Percentiles rank a stretch among this genome's conserved stretches.
These are phyloP conservation scores for Synanthedon andrenaeformis DNA, from an alignment of 2,888 invertebrate species.

Conservation along the genomic window DNA sequence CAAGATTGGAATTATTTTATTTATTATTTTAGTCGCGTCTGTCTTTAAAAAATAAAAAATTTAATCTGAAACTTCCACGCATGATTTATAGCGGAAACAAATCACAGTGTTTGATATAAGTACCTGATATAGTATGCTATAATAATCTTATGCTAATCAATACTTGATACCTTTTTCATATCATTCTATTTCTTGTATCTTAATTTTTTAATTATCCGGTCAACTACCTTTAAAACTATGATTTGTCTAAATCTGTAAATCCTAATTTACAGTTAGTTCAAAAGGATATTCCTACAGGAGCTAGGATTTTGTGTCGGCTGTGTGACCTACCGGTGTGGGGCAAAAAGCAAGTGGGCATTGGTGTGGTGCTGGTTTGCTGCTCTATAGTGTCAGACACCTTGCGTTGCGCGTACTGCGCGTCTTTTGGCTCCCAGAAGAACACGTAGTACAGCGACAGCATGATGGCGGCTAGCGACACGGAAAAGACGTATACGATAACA, in stretches of 20 bases:
- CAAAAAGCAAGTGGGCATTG: slow-evolving; percentile 69
- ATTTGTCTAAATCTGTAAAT: not conserved
- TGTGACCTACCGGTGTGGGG: slow-evolving; percentile 67
- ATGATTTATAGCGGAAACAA: too few species aligned
- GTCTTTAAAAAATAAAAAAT: too few species aligned
- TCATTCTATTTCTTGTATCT: too few species aligned
- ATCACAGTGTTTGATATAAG: too few species aligned
- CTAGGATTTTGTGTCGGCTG: slow-evolving; percentile 43
- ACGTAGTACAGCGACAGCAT: slow-evolving; percentile 94
- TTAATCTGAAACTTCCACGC: too few species aligned
- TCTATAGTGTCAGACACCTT: slow-evolving; percentile 65
- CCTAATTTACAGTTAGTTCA: slow-evolving; percentile 8
- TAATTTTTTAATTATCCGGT: not conserved
- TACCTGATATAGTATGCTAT: too few species aligned
- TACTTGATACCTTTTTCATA: too few species aligned
- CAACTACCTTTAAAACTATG: not conserved
- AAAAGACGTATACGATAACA: slow-evolving; percentile 92
- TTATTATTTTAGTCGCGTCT: too few species aligned
- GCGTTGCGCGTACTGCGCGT: slow-evolving; percentile 62
- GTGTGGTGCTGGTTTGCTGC: slow-evolving; percentile 64
- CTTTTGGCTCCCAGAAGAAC: slow-evolving; percentile 91
- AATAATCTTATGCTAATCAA: too few species aligned
- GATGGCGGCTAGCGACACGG: slow-evolving; percentile 93
- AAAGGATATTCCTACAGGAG: slow-evolving; percentile 3
- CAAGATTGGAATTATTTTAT: too few species aligned